Evolutionary conservation across 2,113 vertebrate genomes (phyloP).

Genomic region (Carlito syrichta): DNA sequence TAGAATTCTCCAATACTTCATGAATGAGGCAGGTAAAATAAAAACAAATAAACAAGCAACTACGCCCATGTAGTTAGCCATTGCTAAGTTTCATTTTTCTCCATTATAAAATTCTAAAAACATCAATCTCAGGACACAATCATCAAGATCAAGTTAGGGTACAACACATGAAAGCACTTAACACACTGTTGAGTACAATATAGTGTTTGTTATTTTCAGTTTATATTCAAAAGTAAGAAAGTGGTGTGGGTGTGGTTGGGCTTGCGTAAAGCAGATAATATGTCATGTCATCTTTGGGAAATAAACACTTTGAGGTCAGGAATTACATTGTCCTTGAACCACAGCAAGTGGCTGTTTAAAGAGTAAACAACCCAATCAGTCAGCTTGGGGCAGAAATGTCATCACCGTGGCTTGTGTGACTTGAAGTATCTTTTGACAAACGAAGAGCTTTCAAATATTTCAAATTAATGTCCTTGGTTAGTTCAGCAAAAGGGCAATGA

Average conservation of each 20-base stretch:
- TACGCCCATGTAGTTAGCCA: neutral
- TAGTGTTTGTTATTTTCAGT: neutral
- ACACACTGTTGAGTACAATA: neutral
- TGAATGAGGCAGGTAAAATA: neutral
- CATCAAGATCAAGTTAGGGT: neutral
- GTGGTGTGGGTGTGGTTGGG: neutral
- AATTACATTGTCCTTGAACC: neutral
- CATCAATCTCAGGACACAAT: neutral
- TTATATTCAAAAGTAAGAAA: too few relatives aligned
- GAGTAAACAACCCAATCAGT: constrained; percentile 36
- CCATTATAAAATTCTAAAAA: neutral
- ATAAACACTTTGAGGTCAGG: neutral
- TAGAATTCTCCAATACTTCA: neutral
- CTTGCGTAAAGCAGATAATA: neutral
- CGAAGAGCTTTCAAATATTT: constrained; percentile 27
- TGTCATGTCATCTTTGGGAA: neutral
- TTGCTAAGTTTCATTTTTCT: neutral
- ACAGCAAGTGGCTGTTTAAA: neutral
- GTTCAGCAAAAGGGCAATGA: constrained; percentile 35
- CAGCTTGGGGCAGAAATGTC: constrained; percentile 21
- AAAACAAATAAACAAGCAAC: neutral
- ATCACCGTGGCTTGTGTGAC: neutral
- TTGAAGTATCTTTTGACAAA: constrained; percentile 53
- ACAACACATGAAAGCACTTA: neutral
- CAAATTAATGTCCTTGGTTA: constrained; percentile 48